These are phyloP conservation scores for Kryptolebias marmoratus DNA, from an alignment of 2,113 vertebrate species.

Conservation along the genomic window DNA sequence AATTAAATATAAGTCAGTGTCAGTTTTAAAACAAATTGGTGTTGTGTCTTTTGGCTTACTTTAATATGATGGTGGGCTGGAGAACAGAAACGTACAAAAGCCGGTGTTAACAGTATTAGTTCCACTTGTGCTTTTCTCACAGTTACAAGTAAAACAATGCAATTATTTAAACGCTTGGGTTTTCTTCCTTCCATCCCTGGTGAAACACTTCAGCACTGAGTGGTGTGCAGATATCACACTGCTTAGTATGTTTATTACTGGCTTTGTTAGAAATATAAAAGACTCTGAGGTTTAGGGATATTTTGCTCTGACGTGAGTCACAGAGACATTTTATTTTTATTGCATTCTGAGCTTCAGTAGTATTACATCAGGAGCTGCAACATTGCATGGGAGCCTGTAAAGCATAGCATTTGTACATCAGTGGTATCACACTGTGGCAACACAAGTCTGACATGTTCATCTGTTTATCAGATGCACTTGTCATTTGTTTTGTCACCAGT, in stretches of 20 bases:
- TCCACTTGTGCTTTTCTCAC: no score
- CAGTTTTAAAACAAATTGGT: no score
- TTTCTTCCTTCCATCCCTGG: not conserved
- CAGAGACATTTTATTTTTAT: constrained; percentile 13
- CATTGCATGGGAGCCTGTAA: constrained; percentile 18
- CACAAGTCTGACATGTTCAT: constrained; percentile 42
- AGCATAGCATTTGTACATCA: constrained; percentile 31
- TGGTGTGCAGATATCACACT: not conserved
- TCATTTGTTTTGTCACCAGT: constrained; percentile 33
- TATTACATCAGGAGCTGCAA: constrained; percentile 8
- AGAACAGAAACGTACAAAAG: no score
- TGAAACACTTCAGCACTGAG: not conserved
- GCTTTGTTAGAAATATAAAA: not conserved
- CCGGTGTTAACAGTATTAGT: no score
- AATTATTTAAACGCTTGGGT: not conserved
- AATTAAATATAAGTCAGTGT: no score
- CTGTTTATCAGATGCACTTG: constrained; percentile 54
- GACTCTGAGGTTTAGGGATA: not conserved
- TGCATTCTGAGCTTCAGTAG: constrained; percentile 5
- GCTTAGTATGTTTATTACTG: not conserved
- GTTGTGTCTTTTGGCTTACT: no score
- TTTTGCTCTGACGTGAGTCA: not conserved
- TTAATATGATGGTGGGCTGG: no score
- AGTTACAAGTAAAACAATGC: no score
- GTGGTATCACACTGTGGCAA: constrained; percentile 8